Base-by-base conservation (phyloP, 2,113 vertebrate genomes). In the Apaloderma vittatum region DNA sequence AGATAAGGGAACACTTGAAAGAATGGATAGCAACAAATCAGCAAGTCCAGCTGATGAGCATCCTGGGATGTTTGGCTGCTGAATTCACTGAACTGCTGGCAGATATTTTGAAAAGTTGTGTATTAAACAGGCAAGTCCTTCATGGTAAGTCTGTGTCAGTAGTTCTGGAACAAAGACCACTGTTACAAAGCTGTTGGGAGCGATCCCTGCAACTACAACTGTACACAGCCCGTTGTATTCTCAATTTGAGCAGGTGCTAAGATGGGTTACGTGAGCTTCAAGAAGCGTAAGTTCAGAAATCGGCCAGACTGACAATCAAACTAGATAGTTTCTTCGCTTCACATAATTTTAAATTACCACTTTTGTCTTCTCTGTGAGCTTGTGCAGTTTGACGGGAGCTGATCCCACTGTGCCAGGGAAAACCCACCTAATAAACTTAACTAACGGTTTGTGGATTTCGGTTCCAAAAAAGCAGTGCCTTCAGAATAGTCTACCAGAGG, bases 1-100 rank as follows among this genome's bases (percentile, higher is more conserved):
- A 94, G 96, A 95, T 93, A 95, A 96, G 95, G 96, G 96, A 97
- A 97, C 92, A 94, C 94, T 97, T 96, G 94, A 94, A 97, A 96
- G 91, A 93, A 95, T 91, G 87, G 95, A 93, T 86, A 93, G 96
- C 91, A 97, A 90, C 95, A 97, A 96, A 97, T 97, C 97, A 97
- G 95, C 92, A 86, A 46, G 86, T 85, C 93, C 94, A 96, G 94
- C 61, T 96, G 90, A 97, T 96, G 82, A 97, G 95, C 84, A 94
- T 96, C 96, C 78, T 97, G 96, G 88, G 94, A 96, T 96, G 77
- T 94, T 97, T 94, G 94, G 81, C 95, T 94, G 86, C 92, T 95
- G 88, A 95, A 95, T 95, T 63, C 85, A 80, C 89, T 94, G 94
- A 94, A 89, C 75, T 97, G 88, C 86, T 92, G 92, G 96, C 90